Conservation (phyloP, 2,797 vertebrate genomes). For the Ambastaia sidthimunki region DNA sequence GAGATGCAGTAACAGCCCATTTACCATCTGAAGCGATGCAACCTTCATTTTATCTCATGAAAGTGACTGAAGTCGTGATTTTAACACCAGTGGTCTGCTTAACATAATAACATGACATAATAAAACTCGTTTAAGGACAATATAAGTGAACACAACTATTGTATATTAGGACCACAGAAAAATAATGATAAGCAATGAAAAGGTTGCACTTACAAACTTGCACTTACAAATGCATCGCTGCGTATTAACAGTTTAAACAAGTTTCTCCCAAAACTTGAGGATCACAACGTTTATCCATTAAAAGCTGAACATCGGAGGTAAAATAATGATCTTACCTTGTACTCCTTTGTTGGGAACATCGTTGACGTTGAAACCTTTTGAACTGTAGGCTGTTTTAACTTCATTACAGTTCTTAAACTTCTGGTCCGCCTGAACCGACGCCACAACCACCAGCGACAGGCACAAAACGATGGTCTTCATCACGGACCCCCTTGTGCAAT, state of each 20-base stretch:
- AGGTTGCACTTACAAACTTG: neutral
- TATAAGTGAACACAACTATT: neutral
- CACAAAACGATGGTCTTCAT: constrained; percentile 76
- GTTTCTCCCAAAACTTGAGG: neutral
- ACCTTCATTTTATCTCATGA: neutral
- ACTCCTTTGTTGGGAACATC: constrained; percentile 90
- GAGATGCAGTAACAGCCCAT: constrained; percentile 4
- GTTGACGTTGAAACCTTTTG: constrained; percentile 91
- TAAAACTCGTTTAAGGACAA: neutral
- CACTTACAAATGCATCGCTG: neutral
- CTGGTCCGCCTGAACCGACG: constrained; percentile 77
- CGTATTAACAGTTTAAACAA: neutral
- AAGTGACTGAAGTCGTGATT: neutral
- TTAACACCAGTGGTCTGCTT: too few species aligned
- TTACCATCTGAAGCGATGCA: neutral
- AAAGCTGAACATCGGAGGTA: neutral
- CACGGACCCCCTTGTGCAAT: neutral
- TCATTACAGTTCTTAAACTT: constrained; percentile 91
- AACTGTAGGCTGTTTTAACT: constrained; percentile 87
- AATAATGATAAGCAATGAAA: neutral
- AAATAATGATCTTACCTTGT: constrained; percentile 79
- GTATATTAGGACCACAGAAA: too few species aligned
- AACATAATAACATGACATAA: neutral
- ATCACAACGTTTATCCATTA: neutral
- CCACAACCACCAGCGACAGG: constrained; percentile 73